A percentile compares a stretch with the other conserved stretches of the same genome.
phyloP scores from a whole-genome alignment of 2,113 vertebrate species.

The Neomonachus schauinslandi region DNA sequence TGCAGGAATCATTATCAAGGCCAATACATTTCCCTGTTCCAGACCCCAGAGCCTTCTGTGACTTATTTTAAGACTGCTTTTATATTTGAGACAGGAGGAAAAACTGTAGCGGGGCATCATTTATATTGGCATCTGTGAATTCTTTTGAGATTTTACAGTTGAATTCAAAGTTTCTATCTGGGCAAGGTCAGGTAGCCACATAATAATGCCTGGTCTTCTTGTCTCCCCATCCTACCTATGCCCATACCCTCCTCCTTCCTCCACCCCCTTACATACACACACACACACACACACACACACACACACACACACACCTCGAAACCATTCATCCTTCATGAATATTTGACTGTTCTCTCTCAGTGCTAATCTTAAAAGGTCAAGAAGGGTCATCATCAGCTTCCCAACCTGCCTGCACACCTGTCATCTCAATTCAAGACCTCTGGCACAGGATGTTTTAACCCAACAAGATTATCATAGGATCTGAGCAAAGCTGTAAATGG shows the following conservation, averaged over 20 bases:
- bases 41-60: background rate
- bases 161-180: background rate
- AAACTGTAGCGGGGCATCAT: background rate
- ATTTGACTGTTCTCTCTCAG: background rate
- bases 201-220: background rate
- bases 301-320: background rate
- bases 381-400: background rate
- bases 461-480: background rate
- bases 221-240: fast-evolving
- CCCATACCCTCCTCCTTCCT: background rate
- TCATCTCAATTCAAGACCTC: background rate
- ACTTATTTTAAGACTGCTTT: background rate
- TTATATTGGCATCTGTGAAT: background rate
- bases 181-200: background rate
- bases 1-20: background rate
- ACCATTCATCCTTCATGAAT: background rate
- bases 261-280: background rate
- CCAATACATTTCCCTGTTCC: background rate
- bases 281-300: background rate
- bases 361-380: background rate
- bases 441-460: background rate
- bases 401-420: background rate
- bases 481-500: background rate
- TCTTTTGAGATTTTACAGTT: background rate
- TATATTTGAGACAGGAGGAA: background rate